These are phyloP conservation scores for Spilosoma lubricipeda DNA, from an alignment of 2,888 invertebrate genomes.

Conservation along the genomic window DNA sequence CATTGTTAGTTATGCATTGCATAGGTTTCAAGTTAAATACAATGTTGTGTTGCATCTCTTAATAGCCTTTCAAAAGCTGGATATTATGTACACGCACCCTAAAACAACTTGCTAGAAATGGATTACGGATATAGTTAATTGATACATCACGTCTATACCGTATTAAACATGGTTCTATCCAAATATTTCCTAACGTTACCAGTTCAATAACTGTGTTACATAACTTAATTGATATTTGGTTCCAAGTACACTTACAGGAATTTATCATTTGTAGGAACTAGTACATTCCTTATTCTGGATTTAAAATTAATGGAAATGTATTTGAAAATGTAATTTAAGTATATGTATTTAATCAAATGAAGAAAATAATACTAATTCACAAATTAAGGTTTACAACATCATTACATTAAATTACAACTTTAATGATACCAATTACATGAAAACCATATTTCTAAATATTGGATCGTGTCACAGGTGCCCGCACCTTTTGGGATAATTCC, in stretches of 20 bases:
- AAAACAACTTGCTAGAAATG: background rate
- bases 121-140: slow-evolving; percentile 1
- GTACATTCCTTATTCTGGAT: slow-evolving; percentile 35
- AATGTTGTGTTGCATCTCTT: background rate
- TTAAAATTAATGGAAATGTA: background rate
- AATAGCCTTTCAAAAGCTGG: background rate
- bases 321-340: background rate
- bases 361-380: too few species aligned
- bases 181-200: slow-evolving; percentile 12
- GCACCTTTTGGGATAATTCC: too few species aligned
- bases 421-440: too few species aligned
- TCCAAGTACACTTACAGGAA: slow-evolving; percentile 23
- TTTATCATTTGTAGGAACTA: slow-evolving; percentile 37
- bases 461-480: too few species aligned
- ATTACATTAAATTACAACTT: too few species aligned
- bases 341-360: too few species aligned
- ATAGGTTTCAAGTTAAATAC: background rate
- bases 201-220: slow-evolving; percentile 20
- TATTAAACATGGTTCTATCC: slow-evolving; percentile 5
- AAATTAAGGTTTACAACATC: too few species aligned
- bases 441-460: too few species aligned
- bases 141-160: slow-evolving; percentile 5
- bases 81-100: background rate
- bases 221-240: slow-evolving; percentile 26
- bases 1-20: background rate